Conservation (phyloP, 1,140 invertebrate species). For the Helicoverpa armigera region DNA sequence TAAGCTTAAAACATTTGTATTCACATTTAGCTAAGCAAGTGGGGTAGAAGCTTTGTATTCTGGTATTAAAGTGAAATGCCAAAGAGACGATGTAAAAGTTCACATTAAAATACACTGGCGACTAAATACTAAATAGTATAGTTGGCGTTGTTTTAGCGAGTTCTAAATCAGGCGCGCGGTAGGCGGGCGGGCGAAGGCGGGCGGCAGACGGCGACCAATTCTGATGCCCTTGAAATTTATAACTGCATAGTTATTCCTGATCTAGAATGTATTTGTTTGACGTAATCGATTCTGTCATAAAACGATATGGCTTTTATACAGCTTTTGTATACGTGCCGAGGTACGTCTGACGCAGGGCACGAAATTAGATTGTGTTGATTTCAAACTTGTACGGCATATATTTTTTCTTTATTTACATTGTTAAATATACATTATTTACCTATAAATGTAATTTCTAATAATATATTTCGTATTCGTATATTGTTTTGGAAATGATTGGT, state of each 20-base stretch:
- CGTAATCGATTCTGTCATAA: constrained; percentile 11
- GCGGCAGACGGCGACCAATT: constrained; percentile 55
- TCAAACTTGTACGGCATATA: too few species aligned
- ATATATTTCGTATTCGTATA: too few species aligned
- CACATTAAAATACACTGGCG: constrained; percentile 39
- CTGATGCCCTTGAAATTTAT: constrained; percentile 63
- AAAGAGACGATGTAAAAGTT: constrained; percentile 49
- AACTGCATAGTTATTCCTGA: constrained; percentile 65
- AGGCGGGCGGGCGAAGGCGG: constrained; percentile 50
- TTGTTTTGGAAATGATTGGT: too few species aligned
- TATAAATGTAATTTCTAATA: too few species aligned
- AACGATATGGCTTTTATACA: neutral
- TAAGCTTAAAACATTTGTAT: constrained; percentile 17
- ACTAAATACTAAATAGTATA: constrained; percentile 51
- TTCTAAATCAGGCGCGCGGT: constrained; percentile 54
- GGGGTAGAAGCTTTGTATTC: constrained; percentile 17
- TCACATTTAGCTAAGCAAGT: constrained; percentile 6
- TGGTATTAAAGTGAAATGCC: constrained; percentile 41
- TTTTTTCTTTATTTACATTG: too few species aligned
- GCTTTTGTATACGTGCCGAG: constrained; percentile 7
- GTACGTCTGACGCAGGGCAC: neutral
- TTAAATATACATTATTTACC: too few species aligned
- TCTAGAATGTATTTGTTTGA: constrained; percentile 31
- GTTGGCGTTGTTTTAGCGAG: constrained; percentile 63
- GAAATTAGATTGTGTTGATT: neutral